A percentile compares a stretch with the other conserved stretches of the same genome.
Evolutionary conservation across 2,113 vertebrate species (phyloP).

Genomic region (Bubo scandiacus): DNA sequence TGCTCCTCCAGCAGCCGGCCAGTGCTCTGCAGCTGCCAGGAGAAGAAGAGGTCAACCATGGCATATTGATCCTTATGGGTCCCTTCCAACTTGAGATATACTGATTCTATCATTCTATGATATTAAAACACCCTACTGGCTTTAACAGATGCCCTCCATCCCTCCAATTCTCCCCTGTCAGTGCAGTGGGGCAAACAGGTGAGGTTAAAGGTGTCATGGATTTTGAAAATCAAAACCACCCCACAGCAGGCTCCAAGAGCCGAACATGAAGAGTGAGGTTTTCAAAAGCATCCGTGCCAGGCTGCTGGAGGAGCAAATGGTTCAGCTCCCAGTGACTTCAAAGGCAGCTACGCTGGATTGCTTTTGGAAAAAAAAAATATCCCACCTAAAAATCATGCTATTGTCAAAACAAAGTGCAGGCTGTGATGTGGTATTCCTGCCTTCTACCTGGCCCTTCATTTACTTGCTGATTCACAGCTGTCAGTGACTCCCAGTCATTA

Average conservation of each 20-base stretch:
- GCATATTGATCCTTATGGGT: neutral
- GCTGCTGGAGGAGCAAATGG: neutral
- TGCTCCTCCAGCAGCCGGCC: constrained; percentile 95
- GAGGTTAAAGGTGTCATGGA: neutral
- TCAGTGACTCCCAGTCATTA: constrained; percentile 26
- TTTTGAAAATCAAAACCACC: constrained; percentile 1
- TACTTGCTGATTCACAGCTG: constrained; percentile 45
- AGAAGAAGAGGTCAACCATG: neutral
- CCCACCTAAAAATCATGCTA: constrained; percentile 9
- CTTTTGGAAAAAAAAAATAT: neutral
- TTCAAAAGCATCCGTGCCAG: neutral
- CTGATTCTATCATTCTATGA: neutral
- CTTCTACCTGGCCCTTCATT: constrained; percentile 20
- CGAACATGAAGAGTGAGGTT: neutral
- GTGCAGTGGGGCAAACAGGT: neutral
- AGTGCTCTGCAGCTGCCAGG: constrained; percentile 89
- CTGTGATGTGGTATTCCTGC: constrained; percentile 50
- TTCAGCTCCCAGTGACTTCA: constrained; percentile 43
- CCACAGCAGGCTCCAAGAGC: neutral
- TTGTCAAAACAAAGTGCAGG: constrained; percentile 56
- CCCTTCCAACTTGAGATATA: neutral
- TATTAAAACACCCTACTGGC: accelerated
- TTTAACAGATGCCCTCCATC: neutral
- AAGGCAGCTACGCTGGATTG: neutral
- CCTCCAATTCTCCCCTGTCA: neutral